Evolutionary conservation across 2,113 vertebrate genomes (phyloP).

Genomic region (Sisor rabdophorus): DNA sequence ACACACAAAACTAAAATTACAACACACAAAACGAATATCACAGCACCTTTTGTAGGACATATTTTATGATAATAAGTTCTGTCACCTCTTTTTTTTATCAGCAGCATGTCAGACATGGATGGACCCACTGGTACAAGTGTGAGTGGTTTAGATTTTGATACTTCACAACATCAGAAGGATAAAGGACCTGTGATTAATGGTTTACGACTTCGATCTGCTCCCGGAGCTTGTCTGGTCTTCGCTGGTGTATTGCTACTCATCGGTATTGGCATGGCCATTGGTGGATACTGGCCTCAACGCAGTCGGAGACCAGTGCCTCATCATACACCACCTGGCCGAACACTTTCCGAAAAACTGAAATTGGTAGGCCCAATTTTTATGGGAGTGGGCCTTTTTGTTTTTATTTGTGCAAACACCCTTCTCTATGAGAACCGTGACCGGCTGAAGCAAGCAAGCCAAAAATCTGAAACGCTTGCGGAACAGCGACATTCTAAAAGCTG

Average conservation of each 20-base stretch:
- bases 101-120: conserved; percentile 53
- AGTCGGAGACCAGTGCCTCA: conserved; percentile 26
- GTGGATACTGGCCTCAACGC: conserved; percentile 82
- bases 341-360: conserved; percentile 77
- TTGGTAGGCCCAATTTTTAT: conserved; percentile 89
- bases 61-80: background rate
- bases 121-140: conserved; percentile 56
- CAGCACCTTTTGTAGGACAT: background rate
- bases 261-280: conserved; percentile 85
- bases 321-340: conserved; percentile 42
- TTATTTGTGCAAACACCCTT: conserved; percentile 95
- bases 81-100: conserved; percentile 34
- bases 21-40: background rate
- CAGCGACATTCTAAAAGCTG: conserved; percentile 48
- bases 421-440: conserved; percentile 86
- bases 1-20: background rate
- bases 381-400: conserved; percentile 95
- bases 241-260: conserved; percentile 83
- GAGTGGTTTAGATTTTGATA: conserved; percentile 42
- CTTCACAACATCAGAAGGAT: conserved; percentile 49
- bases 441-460: conserved; percentile 53
- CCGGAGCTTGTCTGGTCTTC: conserved; percentile 85
- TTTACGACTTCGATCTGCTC: conserved; percentile 81
- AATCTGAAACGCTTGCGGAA: conserved; percentile 35
- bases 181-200: conserved; percentile 61